Conservation (phyloP, 2,113 vertebrate genomes). For the Toxotes jaculatrix region DNA sequence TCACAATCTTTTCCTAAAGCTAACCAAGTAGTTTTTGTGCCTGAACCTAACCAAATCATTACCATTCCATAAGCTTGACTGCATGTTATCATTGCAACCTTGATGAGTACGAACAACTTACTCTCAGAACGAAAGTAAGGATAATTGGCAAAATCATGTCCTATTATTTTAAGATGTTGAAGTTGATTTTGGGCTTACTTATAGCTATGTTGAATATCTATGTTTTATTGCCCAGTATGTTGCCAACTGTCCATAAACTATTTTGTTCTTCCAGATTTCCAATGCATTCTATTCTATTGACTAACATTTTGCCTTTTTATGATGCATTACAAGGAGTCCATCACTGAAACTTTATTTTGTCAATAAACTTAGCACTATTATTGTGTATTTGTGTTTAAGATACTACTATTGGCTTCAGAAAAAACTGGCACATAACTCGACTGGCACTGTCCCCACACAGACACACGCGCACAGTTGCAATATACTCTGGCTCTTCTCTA, state of each 20-base stretch:
- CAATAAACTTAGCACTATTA: background rate
- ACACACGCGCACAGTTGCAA: background rate
- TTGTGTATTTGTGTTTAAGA: conserved; percentile 2
- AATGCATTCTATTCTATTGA: background rate
- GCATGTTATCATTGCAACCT: no score
- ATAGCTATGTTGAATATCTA: background rate
- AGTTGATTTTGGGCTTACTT: no score
- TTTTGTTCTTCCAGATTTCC: no score
- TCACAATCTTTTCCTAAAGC: no score
- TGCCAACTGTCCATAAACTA: background rate
- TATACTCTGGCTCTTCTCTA: conserved; percentile 3
- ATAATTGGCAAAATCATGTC: no score
- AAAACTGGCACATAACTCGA: background rate
- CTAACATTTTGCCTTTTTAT: no score
- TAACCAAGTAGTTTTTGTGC: no score
- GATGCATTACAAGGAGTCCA: background rate
- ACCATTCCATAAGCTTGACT: no score
- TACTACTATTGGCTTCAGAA: background rate
- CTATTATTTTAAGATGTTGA: background rate
- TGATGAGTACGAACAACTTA: no score
- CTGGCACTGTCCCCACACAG: background rate
- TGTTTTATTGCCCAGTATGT: background rate
- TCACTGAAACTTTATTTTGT: background rate
- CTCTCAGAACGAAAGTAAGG: no score
- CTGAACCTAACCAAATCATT: no score